Base-by-base conservation (phyloP, 2,797 vertebrate genomes). In the Triplophysa yarkandensis region DNA sequence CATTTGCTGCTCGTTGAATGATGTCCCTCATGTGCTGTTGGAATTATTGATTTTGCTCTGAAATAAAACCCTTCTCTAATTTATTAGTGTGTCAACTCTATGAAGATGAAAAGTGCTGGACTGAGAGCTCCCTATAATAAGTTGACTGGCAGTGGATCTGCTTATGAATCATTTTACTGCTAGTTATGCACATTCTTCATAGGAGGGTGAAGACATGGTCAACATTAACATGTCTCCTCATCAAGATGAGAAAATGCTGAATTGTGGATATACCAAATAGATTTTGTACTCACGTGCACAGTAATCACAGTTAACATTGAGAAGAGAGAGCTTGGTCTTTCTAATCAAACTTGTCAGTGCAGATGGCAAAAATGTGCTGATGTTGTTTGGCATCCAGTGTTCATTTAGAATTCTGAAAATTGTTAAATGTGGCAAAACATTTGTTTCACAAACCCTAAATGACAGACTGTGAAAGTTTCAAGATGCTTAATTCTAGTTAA, bases 41-140 rank as follows among this genome's bases (percentile, higher is more conserved):
- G 21, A 50, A 65, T 71, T 71, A 65, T 77, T 55, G 60, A 71
- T 71, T 46, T 36, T 10, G 28, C 60, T 17, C 17, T 55, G 39
- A 27, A 65, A 77, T 60, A 28, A 46, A 65, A 57, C 64, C 58
- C 41, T 76, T 76, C 58, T 48, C 70, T 69, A 57, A 65, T 71
- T 55, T 41, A 77, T 70, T 70, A 43, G 52, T 34, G 4, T 57
- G 68, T 48, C 71, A 67, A 60, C 41, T 46, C 41, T 39, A 65
- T 14, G 43, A 67, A 50, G 43, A 74, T 60, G 28, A 67, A 46
- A 39, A 34, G 39, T 58, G 41, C 16, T 44, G 23, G 50, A 14
- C 3, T n/a, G 23, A 19, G 61, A 23, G 7, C 6, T 19, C 44
- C n/a, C 17, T 46, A n/a, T 48, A 19, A n/a, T 48, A 48, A 21